Evolutionary conservation across 2,888 invertebrate species (phyloP).

Genomic region (Drosophila antonietae): DNA sequence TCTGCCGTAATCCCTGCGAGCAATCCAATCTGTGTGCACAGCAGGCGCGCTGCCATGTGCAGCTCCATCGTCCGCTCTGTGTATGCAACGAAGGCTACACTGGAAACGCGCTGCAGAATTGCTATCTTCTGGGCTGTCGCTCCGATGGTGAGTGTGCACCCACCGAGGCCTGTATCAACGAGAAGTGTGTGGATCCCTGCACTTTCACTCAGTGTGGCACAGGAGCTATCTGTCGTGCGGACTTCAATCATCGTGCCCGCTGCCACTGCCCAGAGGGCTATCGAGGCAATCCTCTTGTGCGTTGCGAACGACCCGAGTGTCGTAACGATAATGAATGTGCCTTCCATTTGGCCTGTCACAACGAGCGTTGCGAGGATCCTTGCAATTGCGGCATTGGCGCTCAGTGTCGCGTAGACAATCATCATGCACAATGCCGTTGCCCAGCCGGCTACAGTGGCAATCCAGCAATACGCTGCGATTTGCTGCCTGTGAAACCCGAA

Average conservation of each 20-base stretch:
- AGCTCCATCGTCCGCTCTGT: constrained; percentile 92
- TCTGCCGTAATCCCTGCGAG: constrained; percentile 91
- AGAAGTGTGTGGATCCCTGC: constrained; percentile 92
- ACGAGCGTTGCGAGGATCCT: constrained; percentile 92
- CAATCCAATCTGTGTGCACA: constrained; percentile 89
- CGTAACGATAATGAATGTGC: constrained; percentile 91
- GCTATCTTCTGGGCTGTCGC: constrained; percentile 93
- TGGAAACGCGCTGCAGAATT: constrained; percentile 92
- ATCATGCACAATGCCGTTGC: constrained; percentile 91
- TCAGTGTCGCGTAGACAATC: constrained; percentile 91
- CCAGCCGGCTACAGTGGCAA: constrained; percentile 93
- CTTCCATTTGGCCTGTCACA: constrained; percentile 91
- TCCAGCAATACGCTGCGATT: constrained; percentile 88
- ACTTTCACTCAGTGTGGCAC: constrained; percentile 91
- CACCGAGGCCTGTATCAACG: constrained; percentile 92
- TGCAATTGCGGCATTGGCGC: constrained; percentile 93
- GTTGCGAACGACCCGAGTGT: constrained; percentile 92
- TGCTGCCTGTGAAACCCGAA: constrained; percentile 86
- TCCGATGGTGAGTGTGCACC: constrained; percentile 93
- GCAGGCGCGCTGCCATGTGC: constrained; percentile 92
- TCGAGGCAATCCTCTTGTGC: constrained; percentile 91
- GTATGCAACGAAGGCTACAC: constrained; percentile 92
- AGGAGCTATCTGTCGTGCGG: constrained; percentile 91
- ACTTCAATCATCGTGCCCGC: constrained; percentile 90
- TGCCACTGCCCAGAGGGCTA: constrained; percentile 92